Evolutionary conservation across 2,888 invertebrate genomes (phyloP).

Genomic region (Shargacucullia verbasci): DNA sequence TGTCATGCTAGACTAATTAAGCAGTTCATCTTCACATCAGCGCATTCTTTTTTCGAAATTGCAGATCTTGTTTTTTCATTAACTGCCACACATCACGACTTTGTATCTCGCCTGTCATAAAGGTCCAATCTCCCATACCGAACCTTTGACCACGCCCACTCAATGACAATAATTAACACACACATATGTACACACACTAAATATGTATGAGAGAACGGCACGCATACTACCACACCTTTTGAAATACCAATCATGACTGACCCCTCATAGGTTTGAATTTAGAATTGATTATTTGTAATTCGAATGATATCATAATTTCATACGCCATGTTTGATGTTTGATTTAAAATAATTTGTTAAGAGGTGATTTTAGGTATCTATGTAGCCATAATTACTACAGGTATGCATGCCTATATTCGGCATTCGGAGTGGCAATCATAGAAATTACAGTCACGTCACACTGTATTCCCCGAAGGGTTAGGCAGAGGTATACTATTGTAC

Average conservation of each 20-base stretch:
- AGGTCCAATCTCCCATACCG: conserved; percentile 68
- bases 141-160: conserved; percentile 71
- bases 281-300: conserved; percentile 23
- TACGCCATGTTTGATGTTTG: conserved; percentile 6
- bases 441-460: too few species aligned
- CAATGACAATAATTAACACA: conserved; percentile 66
- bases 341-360: not conserved
- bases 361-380: not conserved
- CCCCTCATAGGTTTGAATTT: conserved; percentile 31
- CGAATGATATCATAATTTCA: conserved; percentile 11
- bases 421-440: too few species aligned
- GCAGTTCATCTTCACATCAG: too few species aligned
- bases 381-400: too few species aligned
- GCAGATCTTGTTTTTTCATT: not conserved
- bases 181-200: conserved; percentile 52
- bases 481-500: too few species aligned
- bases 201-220: conserved; percentile 55
- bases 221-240: conserved; percentile 34
- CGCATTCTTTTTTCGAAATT: too few species aligned
- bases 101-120: conserved; percentile 55
- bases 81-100: conserved; percentile 53
- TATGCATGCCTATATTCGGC: too few species aligned
- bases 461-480: too few species aligned
- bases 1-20: too few species aligned
- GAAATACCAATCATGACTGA: conserved; percentile 46